phyloP scores from a whole-genome alignment of 2,888 invertebrate species.

The Megamerina dolium region DNA sequence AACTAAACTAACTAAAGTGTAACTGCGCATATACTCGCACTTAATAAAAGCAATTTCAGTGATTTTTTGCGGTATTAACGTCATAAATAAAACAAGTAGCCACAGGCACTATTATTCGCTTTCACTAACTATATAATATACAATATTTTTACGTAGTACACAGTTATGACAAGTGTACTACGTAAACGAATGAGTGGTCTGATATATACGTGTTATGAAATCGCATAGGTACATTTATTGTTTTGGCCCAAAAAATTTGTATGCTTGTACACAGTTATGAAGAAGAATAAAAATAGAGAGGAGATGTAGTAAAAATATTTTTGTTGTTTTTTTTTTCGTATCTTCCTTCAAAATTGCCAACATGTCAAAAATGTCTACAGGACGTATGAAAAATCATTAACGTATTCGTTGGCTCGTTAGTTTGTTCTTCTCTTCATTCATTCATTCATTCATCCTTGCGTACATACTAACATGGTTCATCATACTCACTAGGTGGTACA shows the following conservation, averaged over 20 bases:
- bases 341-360: not conserved
- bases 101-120: constrained; percentile 15
- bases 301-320: no score
- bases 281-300: no score
- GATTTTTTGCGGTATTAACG: constrained; percentile 38
- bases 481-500: not conserved
- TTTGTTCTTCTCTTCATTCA: not conserved
- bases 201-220: no score
- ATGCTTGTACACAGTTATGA: no score
- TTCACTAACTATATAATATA: no score
- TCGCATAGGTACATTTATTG: no score
- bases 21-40: constrained; percentile 43
- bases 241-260: no score
- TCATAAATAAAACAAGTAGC: constrained; percentile 32
- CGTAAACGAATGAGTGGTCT: no score
- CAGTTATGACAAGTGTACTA: no score
- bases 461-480: not conserved
- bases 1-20: constrained; percentile 35
- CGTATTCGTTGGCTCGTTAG: not conserved
- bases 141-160: no score
- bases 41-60: constrained; percentile 41
- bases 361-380: not conserved
- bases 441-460: not conserved
- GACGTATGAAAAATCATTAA: not conserved
- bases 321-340: no score